Base-by-base conservation (phyloP, 2,888 invertebrate species). In the Itoplectis maculator region DNA sequence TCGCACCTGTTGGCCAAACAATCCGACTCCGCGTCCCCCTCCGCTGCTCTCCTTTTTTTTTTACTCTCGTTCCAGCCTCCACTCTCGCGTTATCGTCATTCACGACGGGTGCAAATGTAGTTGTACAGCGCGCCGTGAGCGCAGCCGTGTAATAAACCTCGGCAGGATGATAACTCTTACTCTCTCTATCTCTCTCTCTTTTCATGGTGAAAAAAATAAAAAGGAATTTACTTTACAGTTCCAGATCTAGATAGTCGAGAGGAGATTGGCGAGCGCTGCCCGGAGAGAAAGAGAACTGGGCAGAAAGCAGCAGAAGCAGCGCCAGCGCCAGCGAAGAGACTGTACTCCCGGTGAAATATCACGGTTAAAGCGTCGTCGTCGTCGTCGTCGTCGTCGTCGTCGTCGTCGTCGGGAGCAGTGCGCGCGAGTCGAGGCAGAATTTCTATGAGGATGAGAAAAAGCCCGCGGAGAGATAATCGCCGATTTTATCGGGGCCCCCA, bases 401-500 rank as follows among this genome's bases (percentile, higher is more conserved):
- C n/a, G n/a, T n/a, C n/a, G n/a, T n/a, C n/a, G n/a, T n/a, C n/a
- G n/a, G n/a, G n/a, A n/a, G 42, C 66, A 35, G 61, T 56, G 54
- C 23, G 13, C 29, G 47, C 15, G 29, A 74, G 68, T 42, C 45
- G 68, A 47, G 54, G 23, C 49, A 77, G 77, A 83, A 80, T 83
- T 80, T 80, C 83, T 83, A 77, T 77, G 80, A 83, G 83, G 73
- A 83, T 69, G 77, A 83, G 83, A 77, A 83, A 83, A 83, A 80
- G 80, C 77, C 80, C 56, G 77, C 65, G 29, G 69, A 77, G 77
- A 83, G 80, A 83, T 83, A 83, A 83, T 83, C 83, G 73, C 77
- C 77, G 83, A 83, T 83, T 83, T 83, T 80, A 83, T 83, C 83
- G 80, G 83, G n/a, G n/a, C n/a, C n/a, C n/a, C 77, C 79, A 74